These are phyloP conservation scores for Phrynocephalus versicolor DNA, from an alignment of 2,113 vertebrate species.

Conservation along the genomic window DNA sequence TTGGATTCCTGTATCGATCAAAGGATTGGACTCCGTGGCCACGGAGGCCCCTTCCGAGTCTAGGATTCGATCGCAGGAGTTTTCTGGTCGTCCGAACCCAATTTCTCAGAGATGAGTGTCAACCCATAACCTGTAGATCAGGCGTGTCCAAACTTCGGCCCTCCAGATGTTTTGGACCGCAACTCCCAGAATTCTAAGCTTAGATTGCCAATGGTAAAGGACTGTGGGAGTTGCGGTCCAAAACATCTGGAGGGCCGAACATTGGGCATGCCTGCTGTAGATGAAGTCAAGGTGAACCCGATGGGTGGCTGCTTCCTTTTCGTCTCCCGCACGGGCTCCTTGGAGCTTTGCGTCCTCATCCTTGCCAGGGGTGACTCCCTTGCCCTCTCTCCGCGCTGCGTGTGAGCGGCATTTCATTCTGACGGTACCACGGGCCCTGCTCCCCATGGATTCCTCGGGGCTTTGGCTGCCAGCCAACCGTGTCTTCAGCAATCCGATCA, in stretches of 20 bases:
- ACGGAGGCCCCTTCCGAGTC: too few relatives aligned
- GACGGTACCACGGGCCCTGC: constrained; percentile 46
- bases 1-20: too few relatives aligned
- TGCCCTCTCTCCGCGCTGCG: constrained; percentile 12
- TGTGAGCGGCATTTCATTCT: constrained; percentile 21
- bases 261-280: too few relatives aligned
- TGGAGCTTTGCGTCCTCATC: constrained; percentile 21
- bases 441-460: constrained; percentile 56
- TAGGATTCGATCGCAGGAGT: background rate
- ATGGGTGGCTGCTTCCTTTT: constrained; percentile 41
- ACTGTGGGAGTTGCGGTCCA: too few relatives aligned
- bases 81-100: background rate
- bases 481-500: constrained; percentile 66
- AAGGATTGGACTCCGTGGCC: too few relatives aligned
- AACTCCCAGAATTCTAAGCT: too few relatives aligned
- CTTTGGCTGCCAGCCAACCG: constrained; percentile 58
- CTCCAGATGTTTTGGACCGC: too few relatives aligned
- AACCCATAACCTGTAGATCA: too few relatives aligned
- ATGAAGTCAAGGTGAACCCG: constrained; percentile 27
- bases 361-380: constrained; percentile 44
- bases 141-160: too few relatives aligned
- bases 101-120: too few relatives aligned
- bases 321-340: constrained; percentile 29
- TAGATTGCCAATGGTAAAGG: too few relatives aligned
- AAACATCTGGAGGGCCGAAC: too few relatives aligned